Evolutionary conservation across 2,113 vertebrate genomes (phyloP).

Genomic region (Hiodon alosoides): DNA sequence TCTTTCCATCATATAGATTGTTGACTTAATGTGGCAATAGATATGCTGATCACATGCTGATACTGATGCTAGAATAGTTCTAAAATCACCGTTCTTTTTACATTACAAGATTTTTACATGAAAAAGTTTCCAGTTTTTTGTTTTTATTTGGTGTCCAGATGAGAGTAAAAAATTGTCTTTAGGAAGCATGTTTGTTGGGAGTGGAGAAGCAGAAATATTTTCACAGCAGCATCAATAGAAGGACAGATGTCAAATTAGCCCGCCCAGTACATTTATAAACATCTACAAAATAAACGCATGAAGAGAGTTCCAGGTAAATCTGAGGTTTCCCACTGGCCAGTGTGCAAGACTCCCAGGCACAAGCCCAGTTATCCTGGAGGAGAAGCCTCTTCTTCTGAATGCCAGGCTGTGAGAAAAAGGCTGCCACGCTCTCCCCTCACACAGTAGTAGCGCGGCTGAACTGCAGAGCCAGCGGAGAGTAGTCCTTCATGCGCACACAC

Average conservation of each 20-base stretch:
- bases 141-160: conserved; percentile 51
- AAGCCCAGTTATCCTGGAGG: background rate
- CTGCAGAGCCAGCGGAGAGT: conserved; percentile 72
- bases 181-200: conserved; percentile 16
- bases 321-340: background rate
- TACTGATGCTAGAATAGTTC: conserved; percentile 29
- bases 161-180: conserved; percentile 15
- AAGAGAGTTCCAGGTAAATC: background rate
- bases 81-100: conserved; percentile 24
- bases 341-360: background rate
- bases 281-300: background rate
- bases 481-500: conserved; percentile 78
- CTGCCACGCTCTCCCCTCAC: conserved; percentile 48
- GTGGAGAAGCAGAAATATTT: conserved; percentile 35
- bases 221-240: conserved; percentile 35
- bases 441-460: conserved; percentile 75
- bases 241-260: conserved; percentile 17
- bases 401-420: background rate
- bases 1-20: conserved; percentile 11
- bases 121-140: conserved; percentile 29
- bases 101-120: conserved; percentile 35
- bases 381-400: background rate
- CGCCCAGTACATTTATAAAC: background rate
- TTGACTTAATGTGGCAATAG: background rate
- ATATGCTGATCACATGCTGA: conserved; percentile 19